Base-by-base conservation (phyloP, 2,888 invertebrate species). In the Rhagium mordax region DNA sequence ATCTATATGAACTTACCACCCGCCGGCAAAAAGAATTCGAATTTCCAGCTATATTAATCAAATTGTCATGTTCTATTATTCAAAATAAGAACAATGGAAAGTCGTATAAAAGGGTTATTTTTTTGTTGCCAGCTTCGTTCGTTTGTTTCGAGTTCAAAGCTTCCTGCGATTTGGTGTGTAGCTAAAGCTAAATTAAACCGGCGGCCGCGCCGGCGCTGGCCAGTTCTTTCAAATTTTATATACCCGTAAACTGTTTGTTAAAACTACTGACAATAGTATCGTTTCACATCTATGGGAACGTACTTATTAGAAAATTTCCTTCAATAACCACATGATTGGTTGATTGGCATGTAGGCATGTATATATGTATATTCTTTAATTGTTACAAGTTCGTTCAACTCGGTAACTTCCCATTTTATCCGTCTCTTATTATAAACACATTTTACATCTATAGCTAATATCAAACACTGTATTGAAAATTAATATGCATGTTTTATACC, bases 31-130 rank as follows among this genome's bases (percentile, higher is more conserved):
- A 82, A 84, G 85, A 85, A 86, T 86, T 86, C 84, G 85, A 86
- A 86, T 87, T 86, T 85, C 84, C 84, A 85, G 84, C 85, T 79
- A 83, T 86, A 87, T 87, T 86, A 87, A 87, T 87, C 86, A 87
- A 84, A 83, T 83, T 86, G 87, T 86, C 87, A 85, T 85, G 84
- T 85, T 83, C 86, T 86, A 87, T 86, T 86, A 87, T 86, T 86
- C 85, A 85, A 85, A 82, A 81, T 81, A 81, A 82, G 83, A 83
- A 83, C 83, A 83, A 83, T 83, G 79, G 82, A 64, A 72, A 72
- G 70, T 74, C 72, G 69, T 69, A 69, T 72, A 72, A 72, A 72
- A 69, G 72, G 72, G 72, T 72, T 72, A 65, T 69, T 61, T 72
- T 72, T 68, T 72, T 72, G 48, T 57, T 65, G 33, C 69, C 57